These are phyloP conservation scores for Bovichtus variegatus DNA, from an alignment of 2,797 vertebrate genomes.

Conservation along the genomic window DNA sequence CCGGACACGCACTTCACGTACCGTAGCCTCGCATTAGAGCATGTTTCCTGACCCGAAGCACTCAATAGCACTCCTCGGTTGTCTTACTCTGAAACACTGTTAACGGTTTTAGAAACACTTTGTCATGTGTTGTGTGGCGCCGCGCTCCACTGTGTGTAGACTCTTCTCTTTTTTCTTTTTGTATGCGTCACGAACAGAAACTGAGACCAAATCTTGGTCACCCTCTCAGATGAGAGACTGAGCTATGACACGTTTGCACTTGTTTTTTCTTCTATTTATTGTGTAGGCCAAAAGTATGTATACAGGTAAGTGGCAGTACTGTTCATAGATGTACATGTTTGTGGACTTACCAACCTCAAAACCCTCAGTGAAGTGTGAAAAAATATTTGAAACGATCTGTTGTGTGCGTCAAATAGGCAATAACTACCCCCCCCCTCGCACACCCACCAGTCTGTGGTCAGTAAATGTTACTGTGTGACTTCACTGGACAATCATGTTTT, in stretches of 20 bases:
- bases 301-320: slow-evolving; percentile 65
- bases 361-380: slow-evolving; percentile 21
- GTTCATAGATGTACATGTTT: slow-evolving; percentile 29
- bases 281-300: slow-evolving; percentile 31
- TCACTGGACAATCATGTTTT: slow-evolving; percentile 54
- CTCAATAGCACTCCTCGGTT: background rate
- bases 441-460: slow-evolving; percentile 15
- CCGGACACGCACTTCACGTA: slow-evolving; percentile 8
- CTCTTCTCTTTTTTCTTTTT: no score
- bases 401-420: slow-evolving; percentile 13
- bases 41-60: slow-evolving; percentile 31
- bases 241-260: slow-evolving; percentile 79
- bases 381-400: background rate
- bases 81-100: slow-evolving; percentile 26
- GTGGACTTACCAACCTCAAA: background rate
- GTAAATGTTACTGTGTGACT: slow-evolving; percentile 56
- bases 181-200: background rate
- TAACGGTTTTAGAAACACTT: slow-evolving; percentile 18
- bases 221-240: slow-evolving; percentile 37
- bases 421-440: background rate
- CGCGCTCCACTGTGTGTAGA: background rate
- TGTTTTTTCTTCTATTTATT: slow-evolving; percentile 9
- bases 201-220: slow-evolving; percentile 37
- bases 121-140: slow-evolving; percentile 5
- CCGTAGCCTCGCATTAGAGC: slow-evolving; percentile 32